Evolutionary conservation across 2,113 vertebrate species (phyloP), one percentile per base, ranked within the genome.

Genomic region (Eidolon helvum): DNA sequence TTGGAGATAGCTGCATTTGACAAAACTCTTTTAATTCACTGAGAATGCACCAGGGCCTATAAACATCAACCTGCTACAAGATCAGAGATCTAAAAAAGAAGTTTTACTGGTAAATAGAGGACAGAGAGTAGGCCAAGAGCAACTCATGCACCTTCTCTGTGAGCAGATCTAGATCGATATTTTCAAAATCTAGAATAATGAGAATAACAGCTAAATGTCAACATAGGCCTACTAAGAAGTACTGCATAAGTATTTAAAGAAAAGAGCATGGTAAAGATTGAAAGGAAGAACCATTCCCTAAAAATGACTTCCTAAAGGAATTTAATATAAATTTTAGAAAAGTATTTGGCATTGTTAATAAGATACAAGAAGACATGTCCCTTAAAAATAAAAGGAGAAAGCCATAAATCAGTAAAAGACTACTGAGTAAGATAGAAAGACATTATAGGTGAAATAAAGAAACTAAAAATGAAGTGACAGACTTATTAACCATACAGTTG

Each of bases 381-480:
- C 80, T 65, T 68, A 66, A 80, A 94, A 75, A 30, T 18, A 68
- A 94, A 92, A 75, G 12, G 9, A 94, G 95, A 90, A 74, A 95
- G 63, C n/a, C 10, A 14, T 86, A 87, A 79, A 66, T 92, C 89
- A 84, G 78, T 55, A 86, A 92, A 80, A 78, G 50, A 63, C 30
- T 55, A 24, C 1, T 30, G 21, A 50, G 15, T 66, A 87, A 69
- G 82, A 90, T 84, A 38, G 86, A 92, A 59, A 83, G 30, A 87
- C 15, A 85, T 35, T 61, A 30, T 4, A 75, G 45, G 38, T 53
- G 5, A 90, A 75, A 94, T 78, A 45, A 75, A 80, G 30, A 45
- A 71, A 19, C 14, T 53, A 68, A 90, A 95, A 63, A 77, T 38
- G 8, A 86, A 94, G 48, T 15, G 19, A 65, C 9, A 66, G 21